phyloP scores from a whole-genome alignment of 2,888 invertebrate genomes.

The Poecilus cupreus region DNA sequence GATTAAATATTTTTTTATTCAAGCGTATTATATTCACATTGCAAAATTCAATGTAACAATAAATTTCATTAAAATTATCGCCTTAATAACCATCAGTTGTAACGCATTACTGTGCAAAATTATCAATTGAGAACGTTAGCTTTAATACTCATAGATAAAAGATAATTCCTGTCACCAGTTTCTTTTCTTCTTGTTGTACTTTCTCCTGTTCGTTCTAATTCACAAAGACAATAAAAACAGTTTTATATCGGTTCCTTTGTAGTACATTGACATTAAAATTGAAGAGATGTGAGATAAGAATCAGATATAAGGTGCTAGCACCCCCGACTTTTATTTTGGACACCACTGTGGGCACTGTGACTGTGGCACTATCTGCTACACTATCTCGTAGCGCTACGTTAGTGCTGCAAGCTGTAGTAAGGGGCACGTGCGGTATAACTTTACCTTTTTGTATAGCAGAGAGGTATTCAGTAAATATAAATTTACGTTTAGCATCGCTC shows the following conservation, averaged over 20 bases:
- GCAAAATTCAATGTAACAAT: no score
- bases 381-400: slow-evolving; percentile 9
- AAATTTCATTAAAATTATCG: no score
- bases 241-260: slow-evolving; percentile 6
- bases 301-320: slow-evolving; percentile 12
- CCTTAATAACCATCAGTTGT: no score
- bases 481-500: neutral
- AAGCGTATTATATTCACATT: no score
- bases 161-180: no score
- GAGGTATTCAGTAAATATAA: neutral
- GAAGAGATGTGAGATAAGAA: neutral
- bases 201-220: no score
- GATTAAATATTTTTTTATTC: no score
- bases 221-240: slow-evolving; percentile 12
- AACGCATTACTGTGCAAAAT: no score
- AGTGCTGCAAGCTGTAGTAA: slow-evolving; percentile 40
- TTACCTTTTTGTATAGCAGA: slow-evolving; percentile 3
- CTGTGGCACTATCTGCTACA: slow-evolving; percentile 37
- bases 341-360: neutral
- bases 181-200: no score
- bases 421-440: slow-evolving; percentile 44
- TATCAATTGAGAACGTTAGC: no score
- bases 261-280: slow-evolving; percentile 5
- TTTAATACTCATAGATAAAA: no score
- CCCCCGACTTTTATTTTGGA: neutral